phyloP scores from a whole-genome alignment of 2,797 vertebrate genomes.

The Melanotaenia pygmaea region DNA sequence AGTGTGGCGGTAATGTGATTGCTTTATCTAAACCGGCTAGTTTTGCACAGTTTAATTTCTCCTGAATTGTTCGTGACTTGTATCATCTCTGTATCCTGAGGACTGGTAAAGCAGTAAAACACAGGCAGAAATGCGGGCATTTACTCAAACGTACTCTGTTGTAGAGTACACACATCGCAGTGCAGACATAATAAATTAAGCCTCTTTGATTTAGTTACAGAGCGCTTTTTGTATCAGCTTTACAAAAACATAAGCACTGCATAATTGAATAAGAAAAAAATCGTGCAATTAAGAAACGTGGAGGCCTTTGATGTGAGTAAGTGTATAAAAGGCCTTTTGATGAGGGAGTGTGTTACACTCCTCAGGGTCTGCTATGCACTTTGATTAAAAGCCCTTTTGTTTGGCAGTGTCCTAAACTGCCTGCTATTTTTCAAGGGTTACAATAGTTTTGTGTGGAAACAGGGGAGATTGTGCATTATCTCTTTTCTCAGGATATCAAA shows the following conservation, averaged over 20 bases:
- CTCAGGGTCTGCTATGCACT: slow-evolving; percentile 71
- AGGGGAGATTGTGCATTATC: slow-evolving; percentile 39
- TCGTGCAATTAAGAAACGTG: slow-evolving; percentile 75
- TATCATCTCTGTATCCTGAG: slow-evolving; percentile 66
- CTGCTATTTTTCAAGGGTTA: slow-evolving; percentile 68
- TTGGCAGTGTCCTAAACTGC: slow-evolving; percentile 76
- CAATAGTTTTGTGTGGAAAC: slow-evolving; percentile 69
- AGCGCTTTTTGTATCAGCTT: slow-evolving; percentile 60
- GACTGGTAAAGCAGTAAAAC: slow-evolving; percentile 47
- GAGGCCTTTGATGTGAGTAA: slow-evolving; percentile 79
- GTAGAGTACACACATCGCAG: slow-evolving; percentile 52
- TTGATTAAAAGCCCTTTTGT: slow-evolving; percentile 81
- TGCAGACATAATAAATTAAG: slow-evolving; percentile 66
- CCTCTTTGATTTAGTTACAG: slow-evolving; percentile 71
- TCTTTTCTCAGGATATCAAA: slow-evolving; percentile 30
- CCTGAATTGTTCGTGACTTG: slow-evolving; percentile 54
- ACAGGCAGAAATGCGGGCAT: slow-evolving; percentile 38
- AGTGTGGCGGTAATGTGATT: slow-evolving; percentile 75
- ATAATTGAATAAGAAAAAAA: slow-evolving; percentile 79
- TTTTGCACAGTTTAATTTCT: slow-evolving; percentile 76
- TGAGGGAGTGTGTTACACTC: slow-evolving; percentile 73
- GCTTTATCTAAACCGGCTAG: slow-evolving; percentile 80
- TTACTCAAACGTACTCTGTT: slow-evolving; percentile 62
- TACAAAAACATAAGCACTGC: slow-evolving; percentile 74
- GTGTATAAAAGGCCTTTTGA: slow-evolving; percentile 79